Evolutionary conservation across 2,113 vertebrate species (phyloP).

Genomic region (Arothron firmamentum): DNA sequence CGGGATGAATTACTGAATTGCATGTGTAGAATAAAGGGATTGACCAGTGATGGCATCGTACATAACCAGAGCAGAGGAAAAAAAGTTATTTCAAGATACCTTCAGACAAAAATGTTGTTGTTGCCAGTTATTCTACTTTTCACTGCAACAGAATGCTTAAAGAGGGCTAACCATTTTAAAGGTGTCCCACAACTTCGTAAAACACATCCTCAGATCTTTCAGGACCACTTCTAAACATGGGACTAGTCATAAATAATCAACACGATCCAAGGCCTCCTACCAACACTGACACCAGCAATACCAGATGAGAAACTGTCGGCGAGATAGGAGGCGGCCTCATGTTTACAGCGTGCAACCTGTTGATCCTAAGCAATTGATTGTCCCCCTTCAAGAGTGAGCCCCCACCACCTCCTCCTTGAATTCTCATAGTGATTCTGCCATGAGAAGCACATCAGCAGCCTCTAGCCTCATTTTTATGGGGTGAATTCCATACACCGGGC

Average conservation of each 20-base stretch:
- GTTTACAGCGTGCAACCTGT: slow-evolving; percentile 75
- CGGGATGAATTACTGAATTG: slow-evolving; percentile 35
- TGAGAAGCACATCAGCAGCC: slow-evolving; percentile 70
- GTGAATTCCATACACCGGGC: slow-evolving; percentile 68
- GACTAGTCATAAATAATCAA: slow-evolving; percentile 78
- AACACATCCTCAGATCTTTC: slow-evolving; percentile 67
- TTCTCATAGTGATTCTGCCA: slow-evolving; percentile 58
- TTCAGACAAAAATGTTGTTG: not conserved
- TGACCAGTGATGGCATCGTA: slow-evolving; percentile 21
- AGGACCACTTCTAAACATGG: slow-evolving; percentile 66
- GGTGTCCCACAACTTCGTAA: slow-evolving; percentile 51
- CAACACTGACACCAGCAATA: slow-evolving; percentile 46
- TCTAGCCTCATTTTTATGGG: slow-evolving; percentile 68
- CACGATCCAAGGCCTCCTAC: slow-evolving; percentile 73
- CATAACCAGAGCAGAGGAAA: slow-evolving; percentile 17
- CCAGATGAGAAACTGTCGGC: slow-evolving; percentile 70
- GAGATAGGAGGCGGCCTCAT: slow-evolving; percentile 71
- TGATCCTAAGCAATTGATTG: slow-evolving; percentile 72
- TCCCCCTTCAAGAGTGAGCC: slow-evolving; percentile 38
- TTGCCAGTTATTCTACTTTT: slow-evolving; percentile 7
- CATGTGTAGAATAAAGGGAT: slow-evolving; percentile 34
- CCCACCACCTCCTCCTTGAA: slow-evolving; percentile 44
- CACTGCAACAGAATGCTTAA: slow-evolving; percentile 11
- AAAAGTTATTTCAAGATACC: slow-evolving; percentile 1
- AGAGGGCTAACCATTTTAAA: slow-evolving; percentile 57